A percentile compares a stretch with the other conserved stretches of the same genome.
Conservation (phyloP, 2,888 invertebrate genomes). For the Apantesis nais region DNA sequence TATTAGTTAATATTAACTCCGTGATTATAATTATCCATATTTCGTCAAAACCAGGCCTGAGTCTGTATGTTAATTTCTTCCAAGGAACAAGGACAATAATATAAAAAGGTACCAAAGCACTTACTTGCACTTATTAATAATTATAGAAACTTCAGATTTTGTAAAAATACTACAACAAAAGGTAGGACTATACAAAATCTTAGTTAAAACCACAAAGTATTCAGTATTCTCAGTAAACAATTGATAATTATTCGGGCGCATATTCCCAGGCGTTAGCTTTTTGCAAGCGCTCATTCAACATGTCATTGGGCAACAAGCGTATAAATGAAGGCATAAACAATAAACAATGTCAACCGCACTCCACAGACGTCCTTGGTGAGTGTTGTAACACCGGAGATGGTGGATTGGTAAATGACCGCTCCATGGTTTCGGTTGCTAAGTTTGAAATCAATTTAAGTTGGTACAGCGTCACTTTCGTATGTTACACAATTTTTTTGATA, state of each 20-base stretch:
- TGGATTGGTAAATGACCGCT: slow-evolving; percentile 35
- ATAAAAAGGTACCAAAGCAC: not conserved
- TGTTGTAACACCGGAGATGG: slow-evolving; percentile 43
- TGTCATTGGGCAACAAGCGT: slow-evolving; percentile 61
- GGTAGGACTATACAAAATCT: slow-evolving; percentile 20
- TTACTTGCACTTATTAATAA: not conserved
- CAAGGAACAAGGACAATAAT: too few species aligned
- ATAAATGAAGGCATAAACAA: slow-evolving; percentile 66
- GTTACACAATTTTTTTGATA: not conserved
- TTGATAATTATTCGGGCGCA: slow-evolving; percentile 56
- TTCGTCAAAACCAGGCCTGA: too few species aligned
- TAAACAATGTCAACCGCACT: slow-evolving; percentile 69
- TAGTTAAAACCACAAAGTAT: slow-evolving; percentile 36
- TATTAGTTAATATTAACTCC: not conserved
- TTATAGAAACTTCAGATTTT: not conserved
- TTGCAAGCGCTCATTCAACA: slow-evolving; percentile 54
- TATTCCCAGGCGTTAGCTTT: slow-evolving; percentile 60
- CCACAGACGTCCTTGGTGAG: slow-evolving; percentile 61
- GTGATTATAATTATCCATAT: too few species aligned
- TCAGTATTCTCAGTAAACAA: slow-evolving; percentile 55
- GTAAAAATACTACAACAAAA: not conserved
- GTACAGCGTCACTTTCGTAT: not conserved
- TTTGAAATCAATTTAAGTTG: slow-evolving; percentile 10
- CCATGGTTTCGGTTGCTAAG: slow-evolving; percentile 19
- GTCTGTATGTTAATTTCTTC: too few species aligned